Conservation (phyloP, 2,113 vertebrate species). For the Mobula birostris region DNA sequence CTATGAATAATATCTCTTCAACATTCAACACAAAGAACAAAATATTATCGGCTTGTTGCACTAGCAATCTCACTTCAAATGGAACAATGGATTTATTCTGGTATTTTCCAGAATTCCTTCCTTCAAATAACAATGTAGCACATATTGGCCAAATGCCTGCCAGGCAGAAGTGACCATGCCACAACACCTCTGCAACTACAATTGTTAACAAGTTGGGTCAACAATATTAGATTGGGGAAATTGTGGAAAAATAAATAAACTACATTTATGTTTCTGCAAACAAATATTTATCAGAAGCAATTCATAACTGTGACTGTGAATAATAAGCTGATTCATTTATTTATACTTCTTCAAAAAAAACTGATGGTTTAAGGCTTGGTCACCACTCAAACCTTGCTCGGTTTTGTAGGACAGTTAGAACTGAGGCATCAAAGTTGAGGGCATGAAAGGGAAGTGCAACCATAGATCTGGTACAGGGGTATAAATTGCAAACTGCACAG, state of each 20-base stretch:
- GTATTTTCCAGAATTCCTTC: not conserved
- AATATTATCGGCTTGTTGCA: not conserved
- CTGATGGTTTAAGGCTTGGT: too few relatives aligned
- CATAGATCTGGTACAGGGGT: too few relatives aligned
- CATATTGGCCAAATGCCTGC: not conserved
- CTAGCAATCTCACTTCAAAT: not conserved
- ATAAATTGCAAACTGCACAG: too few relatives aligned
- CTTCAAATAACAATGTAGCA: not conserved
- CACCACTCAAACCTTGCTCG: too few relatives aligned
- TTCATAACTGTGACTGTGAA: not conserved
- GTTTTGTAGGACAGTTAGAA: too few relatives aligned
- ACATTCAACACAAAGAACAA: not conserved
- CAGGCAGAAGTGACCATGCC: not conserved
- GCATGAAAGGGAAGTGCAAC: too few relatives aligned
- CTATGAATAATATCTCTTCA: not conserved
- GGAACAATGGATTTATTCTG: not conserved
- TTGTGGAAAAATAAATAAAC: not conserved
- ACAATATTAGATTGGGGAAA: not conserved
- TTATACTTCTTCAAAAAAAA: not conserved
- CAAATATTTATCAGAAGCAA: not conserved
- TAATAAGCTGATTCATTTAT: not conserved
- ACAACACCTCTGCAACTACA: not conserved
- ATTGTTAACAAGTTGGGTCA: not conserved
- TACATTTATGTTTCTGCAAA: not conserved
- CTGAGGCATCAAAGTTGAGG: too few relatives aligned